A percentile compares a stretch with the other conserved stretches of the same genome.
phyloP scores from a whole-genome alignment of 1,140 invertebrate genomes.

The Pseudobourletiella spinata region DNA sequence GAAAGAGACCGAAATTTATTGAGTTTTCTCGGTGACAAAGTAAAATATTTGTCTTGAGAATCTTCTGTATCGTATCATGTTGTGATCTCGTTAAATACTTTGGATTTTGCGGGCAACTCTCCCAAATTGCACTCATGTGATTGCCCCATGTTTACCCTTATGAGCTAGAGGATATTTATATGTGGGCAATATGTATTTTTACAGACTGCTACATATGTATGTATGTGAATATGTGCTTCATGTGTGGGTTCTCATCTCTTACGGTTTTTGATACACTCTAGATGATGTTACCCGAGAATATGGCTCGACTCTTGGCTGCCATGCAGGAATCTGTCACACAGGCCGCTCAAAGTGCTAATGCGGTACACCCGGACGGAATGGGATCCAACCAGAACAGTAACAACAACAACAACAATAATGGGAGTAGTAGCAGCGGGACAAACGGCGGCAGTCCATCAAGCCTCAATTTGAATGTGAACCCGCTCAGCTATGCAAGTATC shows the following conservation, averaged over 20 bases:
- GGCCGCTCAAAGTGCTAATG: slow-evolving; percentile 7
- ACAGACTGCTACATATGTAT: too few relatives aligned
- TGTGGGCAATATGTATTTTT: too few relatives aligned
- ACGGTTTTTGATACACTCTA: too few relatives aligned
- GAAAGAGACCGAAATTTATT: background rate
- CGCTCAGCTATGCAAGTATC: slow-evolving; percentile 18
- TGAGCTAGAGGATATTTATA: too few relatives aligned
- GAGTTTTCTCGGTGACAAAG: background rate
- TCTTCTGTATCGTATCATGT: too few relatives aligned
- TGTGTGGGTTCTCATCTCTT: too few relatives aligned
- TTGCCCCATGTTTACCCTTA: too few relatives aligned
- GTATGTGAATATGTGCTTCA: too few relatives aligned
- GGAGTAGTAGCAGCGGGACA: background rate
- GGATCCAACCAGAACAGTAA: background rate
- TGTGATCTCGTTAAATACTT: too few relatives aligned
- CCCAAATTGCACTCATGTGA: too few relatives aligned
- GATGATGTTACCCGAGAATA: slow-evolving; percentile 39
- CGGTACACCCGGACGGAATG: slow-evolving; percentile 11
- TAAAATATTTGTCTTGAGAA: background rate
- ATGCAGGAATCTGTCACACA: slow-evolving; percentile 38
- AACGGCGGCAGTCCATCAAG: slow-evolving; percentile 14
- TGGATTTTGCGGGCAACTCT: too few relatives aligned
- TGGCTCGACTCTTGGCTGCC: slow-evolving; percentile 40
- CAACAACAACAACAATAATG: slow-evolving; percentile 10
- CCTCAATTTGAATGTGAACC: slow-evolving; percentile 12